These are phyloP conservation scores for Myiothlypis chrysogaster DNA, from an alignment of 2,797 vertebrate genomes.

Conservation along the genomic window DNA sequence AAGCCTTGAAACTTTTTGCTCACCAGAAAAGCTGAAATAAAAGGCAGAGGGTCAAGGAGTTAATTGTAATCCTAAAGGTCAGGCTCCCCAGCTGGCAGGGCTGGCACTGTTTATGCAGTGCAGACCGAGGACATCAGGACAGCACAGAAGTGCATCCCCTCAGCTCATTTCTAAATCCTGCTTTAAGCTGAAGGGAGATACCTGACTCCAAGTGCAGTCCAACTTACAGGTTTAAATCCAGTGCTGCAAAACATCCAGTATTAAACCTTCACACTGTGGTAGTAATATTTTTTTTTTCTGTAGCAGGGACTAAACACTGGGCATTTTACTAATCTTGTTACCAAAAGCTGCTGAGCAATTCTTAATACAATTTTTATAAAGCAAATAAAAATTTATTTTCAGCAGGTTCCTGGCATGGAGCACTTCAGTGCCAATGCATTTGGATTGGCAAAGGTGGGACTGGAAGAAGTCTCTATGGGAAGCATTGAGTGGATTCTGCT, in stretches of 20 bases:
- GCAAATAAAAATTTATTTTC: slow-evolving; percentile 9
- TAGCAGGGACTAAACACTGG: neutral
- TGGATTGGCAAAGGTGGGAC: neutral
- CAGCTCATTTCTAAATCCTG: neutral
- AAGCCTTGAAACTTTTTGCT: neutral
- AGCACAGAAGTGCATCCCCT: neutral
- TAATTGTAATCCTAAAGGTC: neutral
- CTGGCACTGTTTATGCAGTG: neutral
- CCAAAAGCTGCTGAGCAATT: neutral
- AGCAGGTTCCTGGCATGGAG: neutral
- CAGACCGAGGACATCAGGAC: neutral
- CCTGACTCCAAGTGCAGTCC: neutral
- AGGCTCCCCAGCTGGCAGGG: neutral
- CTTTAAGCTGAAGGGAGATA: neutral
- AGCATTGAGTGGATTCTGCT: neutral
- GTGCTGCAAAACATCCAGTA: neutral
- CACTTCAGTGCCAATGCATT: neutral
- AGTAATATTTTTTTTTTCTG: neutral
- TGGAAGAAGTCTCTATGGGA: neutral
- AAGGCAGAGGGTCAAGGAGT: neutral
- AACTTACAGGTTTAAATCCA: neutral
- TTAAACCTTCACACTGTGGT: neutral
- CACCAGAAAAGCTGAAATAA: neutral
- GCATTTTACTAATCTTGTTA: neutral
- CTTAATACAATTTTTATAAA: neutral